These are phyloP conservation scores for Cromileptes altivelis DNA, from an alignment of 2,113 vertebrate species.

Conservation along the genomic window DNA sequence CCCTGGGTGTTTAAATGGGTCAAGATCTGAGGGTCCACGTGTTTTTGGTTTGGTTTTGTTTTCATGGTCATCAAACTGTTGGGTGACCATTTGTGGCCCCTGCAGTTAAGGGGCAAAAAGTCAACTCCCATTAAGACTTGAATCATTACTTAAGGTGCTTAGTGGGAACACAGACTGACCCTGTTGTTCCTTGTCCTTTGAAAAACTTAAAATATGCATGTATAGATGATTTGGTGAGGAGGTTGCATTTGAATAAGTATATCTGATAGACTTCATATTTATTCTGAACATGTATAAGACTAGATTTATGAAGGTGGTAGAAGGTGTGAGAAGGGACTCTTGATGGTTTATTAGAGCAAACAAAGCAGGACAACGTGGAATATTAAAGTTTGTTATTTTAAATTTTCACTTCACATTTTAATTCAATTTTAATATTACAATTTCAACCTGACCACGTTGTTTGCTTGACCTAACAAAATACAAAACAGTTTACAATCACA, in stretches of 20 bases:
- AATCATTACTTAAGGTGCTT: neutral
- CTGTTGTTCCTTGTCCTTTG: neutral
- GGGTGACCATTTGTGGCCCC: constrained; percentile 21
- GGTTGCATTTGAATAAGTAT: neutral
- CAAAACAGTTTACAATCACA: neutral
- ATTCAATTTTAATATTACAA: neutral
- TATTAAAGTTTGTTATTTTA: neutral
- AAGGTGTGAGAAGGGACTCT: neutral
- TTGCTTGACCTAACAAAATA: neutral
- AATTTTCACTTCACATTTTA: neutral
- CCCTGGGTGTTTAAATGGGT: neutral
- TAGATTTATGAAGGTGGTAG: neutral
- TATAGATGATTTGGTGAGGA: neutral
- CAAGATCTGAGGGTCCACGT: constrained; percentile 4
- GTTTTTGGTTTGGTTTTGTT: constrained; percentile 5
- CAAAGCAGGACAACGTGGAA: neutral
- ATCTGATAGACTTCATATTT: neutral
- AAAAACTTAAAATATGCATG: neutral
- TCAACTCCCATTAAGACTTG: neutral
- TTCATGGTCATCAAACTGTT: constrained; percentile 33
- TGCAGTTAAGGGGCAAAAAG: neutral
- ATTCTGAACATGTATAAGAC: neutral
- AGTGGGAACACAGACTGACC: neutral
- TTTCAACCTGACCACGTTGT: neutral
- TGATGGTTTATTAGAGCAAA: neutral